A percentile compares a stretch with the other conserved stretches of the same genome.
These are phyloP conservation scores for Neodiprion lecontei DNA, from an alignment of 1,140 invertebrate species.

Conservation along the genomic window DNA sequence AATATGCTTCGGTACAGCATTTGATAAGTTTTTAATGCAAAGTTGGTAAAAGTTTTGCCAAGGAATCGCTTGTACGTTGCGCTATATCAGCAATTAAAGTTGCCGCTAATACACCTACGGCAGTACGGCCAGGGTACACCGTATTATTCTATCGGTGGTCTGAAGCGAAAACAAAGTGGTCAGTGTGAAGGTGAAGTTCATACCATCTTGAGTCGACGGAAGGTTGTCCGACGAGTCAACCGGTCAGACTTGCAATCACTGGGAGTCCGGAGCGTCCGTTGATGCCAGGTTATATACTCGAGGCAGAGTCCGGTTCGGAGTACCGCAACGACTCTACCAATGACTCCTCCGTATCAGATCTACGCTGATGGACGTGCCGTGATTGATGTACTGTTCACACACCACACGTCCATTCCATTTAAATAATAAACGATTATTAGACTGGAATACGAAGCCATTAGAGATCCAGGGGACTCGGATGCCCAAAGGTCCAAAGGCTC, in stretches of 20 bases:
- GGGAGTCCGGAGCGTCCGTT: neutral
- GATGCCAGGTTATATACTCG: neutral
- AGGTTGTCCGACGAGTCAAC: neutral
- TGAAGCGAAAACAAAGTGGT: neutral
- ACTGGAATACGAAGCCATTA: slow-evolving; percentile 15
- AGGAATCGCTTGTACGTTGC: too few relatives aligned
- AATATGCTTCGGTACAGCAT: too few relatives aligned
- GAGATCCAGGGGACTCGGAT: neutral
- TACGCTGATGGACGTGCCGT: slow-evolving; percentile 13
- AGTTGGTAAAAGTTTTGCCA: too few relatives aligned
- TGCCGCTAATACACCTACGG: too few relatives aligned
- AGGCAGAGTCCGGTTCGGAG: neutral
- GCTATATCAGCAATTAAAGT: too few relatives aligned
- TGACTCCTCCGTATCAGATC: slow-evolving; percentile 12
- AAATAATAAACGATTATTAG: slow-evolving; percentile 18
- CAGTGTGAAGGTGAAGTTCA: neutral
- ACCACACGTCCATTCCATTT: slow-evolving; percentile 13
- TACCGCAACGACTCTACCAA: slow-evolving; percentile 6
- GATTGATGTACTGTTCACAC: slow-evolving; percentile 16
- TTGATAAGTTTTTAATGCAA: too few relatives aligned
- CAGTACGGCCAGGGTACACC: neutral
- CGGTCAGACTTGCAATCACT: neutral
- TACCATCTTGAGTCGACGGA: neutral
- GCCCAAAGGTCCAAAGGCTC: neutral
- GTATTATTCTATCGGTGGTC: neutral